phyloP scores from a whole-genome alignment of 2,113 vertebrate genomes.

The Pseudopodoces humilis region DNA sequence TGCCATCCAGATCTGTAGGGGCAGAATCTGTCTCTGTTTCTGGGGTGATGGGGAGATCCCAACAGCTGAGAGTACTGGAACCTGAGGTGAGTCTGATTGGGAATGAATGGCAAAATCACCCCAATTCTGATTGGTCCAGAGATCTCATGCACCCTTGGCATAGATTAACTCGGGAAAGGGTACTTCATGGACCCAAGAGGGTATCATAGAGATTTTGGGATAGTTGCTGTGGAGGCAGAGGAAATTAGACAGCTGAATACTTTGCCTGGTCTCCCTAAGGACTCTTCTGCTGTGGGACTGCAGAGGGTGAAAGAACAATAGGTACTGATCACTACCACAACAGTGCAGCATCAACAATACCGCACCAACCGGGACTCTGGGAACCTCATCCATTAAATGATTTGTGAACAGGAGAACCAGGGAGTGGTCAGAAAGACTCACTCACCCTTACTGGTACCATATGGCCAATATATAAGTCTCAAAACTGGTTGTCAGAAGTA shows the following conservation, averaged over 20 bases:
- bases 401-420: background rate
- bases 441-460: background rate
- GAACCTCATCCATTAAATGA: background rate
- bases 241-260: background rate
- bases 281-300: background rate
- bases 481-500: too few relatives aligned
- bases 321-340: background rate
- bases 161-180: background rate
- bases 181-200: background rate
- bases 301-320: background rate
- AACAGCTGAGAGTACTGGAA: background rate
- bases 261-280: too few relatives aligned
- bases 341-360: background rate
- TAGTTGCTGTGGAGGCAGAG: background rate
- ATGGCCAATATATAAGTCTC: background rate
- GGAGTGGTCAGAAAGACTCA: background rate
- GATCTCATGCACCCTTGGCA: background rate
- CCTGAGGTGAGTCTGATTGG: background rate
- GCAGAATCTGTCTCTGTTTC: background rate
- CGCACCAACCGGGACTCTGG: fast-evolving
- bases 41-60: background rate
- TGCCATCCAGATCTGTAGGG: background rate
- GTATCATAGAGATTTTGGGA: background rate
- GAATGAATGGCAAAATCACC: background rate
- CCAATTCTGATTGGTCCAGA: too few relatives aligned